These are phyloP conservation scores for Tachyglossus aculeatus DNA, from an alignment of 2,797 vertebrate species.

Conservation along the genomic window DNA sequence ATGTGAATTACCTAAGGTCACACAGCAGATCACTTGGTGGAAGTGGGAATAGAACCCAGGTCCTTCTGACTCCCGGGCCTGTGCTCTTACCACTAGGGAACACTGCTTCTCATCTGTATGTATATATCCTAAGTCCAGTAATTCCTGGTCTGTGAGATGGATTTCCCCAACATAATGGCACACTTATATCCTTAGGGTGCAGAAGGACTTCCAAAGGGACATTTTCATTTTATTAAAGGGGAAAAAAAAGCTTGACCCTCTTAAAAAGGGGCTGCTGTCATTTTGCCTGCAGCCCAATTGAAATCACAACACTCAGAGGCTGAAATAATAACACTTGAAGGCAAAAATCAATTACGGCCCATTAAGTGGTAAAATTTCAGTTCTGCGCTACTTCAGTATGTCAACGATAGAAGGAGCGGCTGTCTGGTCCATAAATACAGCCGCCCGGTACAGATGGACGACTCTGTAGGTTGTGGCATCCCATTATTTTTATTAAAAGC, in stretches of 20 bases:
- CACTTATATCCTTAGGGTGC: too few species aligned
- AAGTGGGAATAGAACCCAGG: too few species aligned
- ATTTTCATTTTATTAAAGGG: too few species aligned
- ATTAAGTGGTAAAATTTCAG: neutral
- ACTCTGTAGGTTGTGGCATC: constrained; percentile 16
- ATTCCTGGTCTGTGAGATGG: too few species aligned
- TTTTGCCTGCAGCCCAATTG: neutral
- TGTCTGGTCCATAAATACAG: constrained; percentile 6
- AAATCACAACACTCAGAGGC: neutral
- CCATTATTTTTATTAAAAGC: constrained; percentile 33
- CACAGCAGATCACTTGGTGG: too few species aligned
- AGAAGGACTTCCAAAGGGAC: too few species aligned
- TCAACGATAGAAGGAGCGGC: neutral
- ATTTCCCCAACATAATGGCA: too few species aligned
- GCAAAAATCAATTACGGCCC: neutral
- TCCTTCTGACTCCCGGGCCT: too few species aligned
- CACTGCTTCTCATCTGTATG: too few species aligned
- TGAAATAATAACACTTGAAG: neutral
- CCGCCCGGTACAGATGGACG: neutral
- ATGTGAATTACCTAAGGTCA: too few species aligned
- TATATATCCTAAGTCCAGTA: too few species aligned
- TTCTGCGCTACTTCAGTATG: neutral
- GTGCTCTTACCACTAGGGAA: too few species aligned
- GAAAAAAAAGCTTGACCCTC: neutral
- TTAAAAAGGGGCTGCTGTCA: neutral